Evolutionary conservation across 2,113 vertebrate species (phyloP), one percentile per base, ranked within the genome.

Genomic region (Syngnathoides biaculeatus): DNA sequence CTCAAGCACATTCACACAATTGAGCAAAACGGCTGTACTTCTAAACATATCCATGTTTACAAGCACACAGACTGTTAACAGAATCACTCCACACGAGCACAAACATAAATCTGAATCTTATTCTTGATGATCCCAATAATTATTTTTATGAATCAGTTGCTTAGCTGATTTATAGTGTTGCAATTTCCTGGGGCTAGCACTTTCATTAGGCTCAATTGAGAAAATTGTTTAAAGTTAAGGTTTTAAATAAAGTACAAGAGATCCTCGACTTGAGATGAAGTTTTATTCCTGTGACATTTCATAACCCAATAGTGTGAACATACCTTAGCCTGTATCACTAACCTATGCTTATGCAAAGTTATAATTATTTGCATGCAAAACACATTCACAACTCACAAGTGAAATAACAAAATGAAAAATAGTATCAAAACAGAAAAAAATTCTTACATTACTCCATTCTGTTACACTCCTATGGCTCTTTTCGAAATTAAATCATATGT

Each of bases 1-100:
- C 42, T 68, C 63, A 68, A 61, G 65, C 56, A 26, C 62, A 52
- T 40, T 67, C 55, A 60, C 58, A 63, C 65, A 73, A 13, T 42
- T 45, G 43, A 0, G 14, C 35, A 40, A 61, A 70, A 67, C 77
- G 71, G 74, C 71, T 77, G 79, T 68, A 77, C 40, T 38, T 27
- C 11, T 45, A 55, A 45, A 43, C 57, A 60, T 47, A 69, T 70
- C 57, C 6, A 35, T 30, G 8, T 65, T 65, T 38, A 24, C 55
- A 59, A 43, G 71, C 30, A 66, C 64, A 52, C 20, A 39, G 11
- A 52, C 9, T 52, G 20, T 52, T 62, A 68, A 43, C 52, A 55
- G 11, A 55, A 55, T 11, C 52, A 26, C 52, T 7, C 10, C 50
- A 55, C 22, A 26, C 0, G 22, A 52, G 52, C 52, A 55, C 52